phyloP scores from a whole-genome alignment of 2,888 invertebrate genomes.

The Hymenopus coronatus region DNA sequence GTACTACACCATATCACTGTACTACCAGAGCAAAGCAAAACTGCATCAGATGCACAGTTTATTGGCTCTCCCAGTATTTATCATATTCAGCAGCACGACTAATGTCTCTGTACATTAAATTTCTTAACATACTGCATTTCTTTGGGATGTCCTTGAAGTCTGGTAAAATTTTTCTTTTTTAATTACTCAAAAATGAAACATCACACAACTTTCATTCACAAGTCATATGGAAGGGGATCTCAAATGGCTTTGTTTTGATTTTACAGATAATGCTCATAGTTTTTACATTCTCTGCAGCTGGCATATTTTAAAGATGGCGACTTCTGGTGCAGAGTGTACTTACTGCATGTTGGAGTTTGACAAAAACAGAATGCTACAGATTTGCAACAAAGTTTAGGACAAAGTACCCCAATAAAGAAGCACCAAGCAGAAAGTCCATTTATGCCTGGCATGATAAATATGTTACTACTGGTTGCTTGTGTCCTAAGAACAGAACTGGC shows the following conservation, averaged over 20 bases:
- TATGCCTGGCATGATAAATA: background rate
- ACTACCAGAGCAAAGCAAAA: too few species aligned
- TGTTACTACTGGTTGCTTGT: background rate
- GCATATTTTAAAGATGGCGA: too few species aligned
- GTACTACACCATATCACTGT: too few species aligned
- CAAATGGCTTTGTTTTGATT: background rate
- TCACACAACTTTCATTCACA: background rate
- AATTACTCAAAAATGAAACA: too few species aligned
- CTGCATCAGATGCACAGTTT: too few species aligned
- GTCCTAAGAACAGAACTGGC: background rate
- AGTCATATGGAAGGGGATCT: background rate
- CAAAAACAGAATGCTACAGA: background rate
- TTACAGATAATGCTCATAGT: background rate
- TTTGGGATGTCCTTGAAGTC: too few species aligned
- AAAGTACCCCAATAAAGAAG: background rate
- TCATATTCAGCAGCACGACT: too few species aligned
- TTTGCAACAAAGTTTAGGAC: background rate
- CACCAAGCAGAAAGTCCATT: background rate
- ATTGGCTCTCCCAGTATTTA: too few species aligned
- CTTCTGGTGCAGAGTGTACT: background rate
- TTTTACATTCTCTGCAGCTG: background rate
- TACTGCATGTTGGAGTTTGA: background rate
- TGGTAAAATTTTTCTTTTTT: too few species aligned
- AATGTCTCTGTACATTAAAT: too few species aligned
- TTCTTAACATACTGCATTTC: too few species aligned